Base-by-base conservation (phyloP, 2,888 invertebrate genomes). In the Metopia argyrocephala region DNA sequence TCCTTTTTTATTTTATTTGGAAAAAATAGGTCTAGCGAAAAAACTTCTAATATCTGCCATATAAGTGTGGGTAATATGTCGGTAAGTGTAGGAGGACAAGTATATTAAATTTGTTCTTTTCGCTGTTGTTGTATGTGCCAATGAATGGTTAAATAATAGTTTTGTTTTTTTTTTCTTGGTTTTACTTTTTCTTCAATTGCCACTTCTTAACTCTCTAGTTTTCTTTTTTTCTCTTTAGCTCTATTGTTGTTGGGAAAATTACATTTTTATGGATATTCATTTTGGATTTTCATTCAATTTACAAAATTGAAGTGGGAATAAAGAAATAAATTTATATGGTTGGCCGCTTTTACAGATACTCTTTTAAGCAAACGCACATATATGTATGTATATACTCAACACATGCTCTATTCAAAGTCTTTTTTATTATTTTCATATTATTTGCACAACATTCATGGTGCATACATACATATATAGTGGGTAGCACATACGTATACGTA, bases 291-390 rank as follows among this genome's bases (percentile, higher is more conserved):
- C 87, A 89, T 89, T 88, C 87, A 88, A 88, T 88, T 88, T 89
- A 85, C 87, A 83, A 87, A 88, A 89, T 89, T 88, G 86, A 88
- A 87, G 87, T 88, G 89, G 89, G 88, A 89, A 89, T 89, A 89
- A 87, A 87, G 87, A 87, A 86, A 87, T 87, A 87, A 87, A 88
- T 87, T 87, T 84, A 65, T 73, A 69, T 57, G 56, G 68, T 68
- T 69, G 74, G 68, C 48, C 73, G 71, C 52, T 68, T 76, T 48
- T 27, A 76, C 46, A 73, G 54, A 69, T 64, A 59, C 25, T 65
- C 57, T 69, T 59, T 52, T 23, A 3, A 38, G 38, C 38, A 38
- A 38, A 38, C 38, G 38, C 38, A 12, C 38, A 12, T n/a, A n/a
- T n/a, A n/a, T n/a, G n/a, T n/a, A n/a, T n/a, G n/a, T n/a, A n/a